These are phyloP conservation scores for Zaprionus gabonicus DNA, from an alignment of 1,140 invertebrate genomes.

Conservation along the genomic window DNA sequence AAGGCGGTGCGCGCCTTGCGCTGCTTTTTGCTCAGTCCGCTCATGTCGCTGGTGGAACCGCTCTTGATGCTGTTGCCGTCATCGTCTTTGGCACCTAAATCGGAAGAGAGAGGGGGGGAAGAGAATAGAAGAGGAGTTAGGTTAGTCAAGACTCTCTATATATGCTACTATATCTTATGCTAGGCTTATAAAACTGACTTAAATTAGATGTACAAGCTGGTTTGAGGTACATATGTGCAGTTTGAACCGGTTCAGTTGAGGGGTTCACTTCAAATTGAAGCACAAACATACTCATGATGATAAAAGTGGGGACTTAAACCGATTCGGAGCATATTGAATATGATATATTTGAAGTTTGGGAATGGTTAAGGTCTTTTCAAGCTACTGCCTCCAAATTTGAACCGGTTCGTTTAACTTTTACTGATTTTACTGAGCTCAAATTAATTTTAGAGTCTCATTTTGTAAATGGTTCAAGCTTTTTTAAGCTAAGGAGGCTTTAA, in stretches of 20 bases:
- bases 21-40: conserved; percentile 94
- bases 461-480: too few species aligned
- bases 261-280: too few species aligned
- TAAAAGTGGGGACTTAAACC: too few species aligned
- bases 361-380: too few species aligned
- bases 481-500: too few species aligned
- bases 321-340: too few species aligned
- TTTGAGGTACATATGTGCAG: background rate
- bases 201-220: background rate
- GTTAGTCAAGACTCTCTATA: background rate
- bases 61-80: conserved; percentile 84
- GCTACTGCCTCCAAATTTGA: too few species aligned
- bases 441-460: too few species aligned
- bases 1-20: conserved; percentile 99
- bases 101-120: background rate
- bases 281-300: too few species aligned
- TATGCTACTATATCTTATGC: background rate
- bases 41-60: conserved; percentile 80
- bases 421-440: too few species aligned
- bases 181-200: background rate
- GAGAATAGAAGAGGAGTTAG: background rate
- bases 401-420: background rate
- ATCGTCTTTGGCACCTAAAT: conserved; percentile 81
- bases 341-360: too few species aligned
- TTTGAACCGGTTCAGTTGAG: background rate